These are phyloP conservation scores for Camelus dromedarius DNA, from an alignment of 2,113 vertebrate genomes.

Conservation along the genomic window DNA sequence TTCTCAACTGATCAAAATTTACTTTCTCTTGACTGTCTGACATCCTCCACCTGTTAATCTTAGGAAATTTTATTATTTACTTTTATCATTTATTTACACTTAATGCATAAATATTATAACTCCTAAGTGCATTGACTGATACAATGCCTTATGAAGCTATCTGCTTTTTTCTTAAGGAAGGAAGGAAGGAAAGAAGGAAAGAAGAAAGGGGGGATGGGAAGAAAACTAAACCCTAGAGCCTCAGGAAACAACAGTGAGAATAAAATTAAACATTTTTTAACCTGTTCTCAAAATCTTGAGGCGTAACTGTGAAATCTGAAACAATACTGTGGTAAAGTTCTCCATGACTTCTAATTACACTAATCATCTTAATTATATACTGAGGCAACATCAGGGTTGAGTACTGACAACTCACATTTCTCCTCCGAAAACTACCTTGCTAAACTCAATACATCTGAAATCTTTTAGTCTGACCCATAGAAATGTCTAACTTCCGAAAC, in stretches of 20 bases:
- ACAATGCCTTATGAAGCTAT: neutral
- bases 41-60: neutral
- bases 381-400: neutral
- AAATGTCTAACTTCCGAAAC: neutral
- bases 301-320: neutral
- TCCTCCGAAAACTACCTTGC: neutral
- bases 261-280: conserved; percentile 23
- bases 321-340: neutral
- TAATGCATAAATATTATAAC: neutral
- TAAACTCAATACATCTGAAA: neutral
- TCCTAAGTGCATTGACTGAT: neutral
- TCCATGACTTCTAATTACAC: neutral
- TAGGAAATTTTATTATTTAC: conserved; percentile 16
- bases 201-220: neutral
- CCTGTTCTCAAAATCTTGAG: neutral
- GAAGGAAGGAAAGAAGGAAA: neutral
- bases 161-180: neutral
- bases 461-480: neutral
- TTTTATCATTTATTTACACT: conserved; percentile 1
- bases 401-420: neutral
- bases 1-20: neutral
- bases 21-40: neutral
- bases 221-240: neutral
- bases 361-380: neutral
- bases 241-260: neutral